A percentile compares a stretch with the other conserved stretches of the same genome.
Evolutionary conservation across 64 coral and sea anemone genomes (phyloP).

Genomic region (Stichodactyla mertensii): DNA sequence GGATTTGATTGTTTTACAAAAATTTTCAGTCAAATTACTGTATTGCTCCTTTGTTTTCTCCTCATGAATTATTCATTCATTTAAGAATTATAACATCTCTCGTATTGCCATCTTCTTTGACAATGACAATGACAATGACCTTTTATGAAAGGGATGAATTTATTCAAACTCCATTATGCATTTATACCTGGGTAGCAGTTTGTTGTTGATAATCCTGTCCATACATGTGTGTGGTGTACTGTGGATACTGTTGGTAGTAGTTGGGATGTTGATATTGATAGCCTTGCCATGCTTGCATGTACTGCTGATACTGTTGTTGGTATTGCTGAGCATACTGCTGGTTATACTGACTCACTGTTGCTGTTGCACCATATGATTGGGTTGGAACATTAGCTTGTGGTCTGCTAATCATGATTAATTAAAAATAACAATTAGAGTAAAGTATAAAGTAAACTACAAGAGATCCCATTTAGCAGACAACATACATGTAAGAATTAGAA

Average conservation of each 20-base stretch:
- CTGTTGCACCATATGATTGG: neutral
- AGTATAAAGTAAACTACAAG: neutral
- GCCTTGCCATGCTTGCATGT: constrained; percentile 89
- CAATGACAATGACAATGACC: too few relatives aligned
- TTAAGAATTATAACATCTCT: too few relatives aligned
- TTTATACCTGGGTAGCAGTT: neutral
- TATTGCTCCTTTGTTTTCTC: too few relatives aligned
- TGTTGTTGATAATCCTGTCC: constrained; percentile 60
- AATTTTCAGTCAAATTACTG: too few relatives aligned
- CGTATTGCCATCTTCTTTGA: too few relatives aligned
- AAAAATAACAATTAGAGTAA: neutral
- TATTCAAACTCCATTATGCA: too few relatives aligned
- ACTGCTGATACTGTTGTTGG: constrained; percentile 98
- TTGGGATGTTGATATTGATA: constrained; percentile 93
- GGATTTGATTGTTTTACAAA: too few relatives aligned
- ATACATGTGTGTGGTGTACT: constrained; percentile 8
- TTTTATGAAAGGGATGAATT: too few relatives aligned
- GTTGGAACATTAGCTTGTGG: constrained; percentile 41
- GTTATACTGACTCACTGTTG: constrained; percentile 48
- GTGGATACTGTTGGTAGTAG: constrained; percentile 76
- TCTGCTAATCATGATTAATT: constrained; percentile 27
- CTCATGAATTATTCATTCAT: too few relatives aligned
- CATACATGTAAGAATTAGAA: too few relatives aligned
- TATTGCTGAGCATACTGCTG: constrained; percentile 67
- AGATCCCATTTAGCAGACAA: too few relatives aligned